Evolutionary conservation across 2,113 vertebrate species (phyloP), one percentile per base, ranked within the genome.

Genomic region (Hippocampus abdominalis): DNA sequence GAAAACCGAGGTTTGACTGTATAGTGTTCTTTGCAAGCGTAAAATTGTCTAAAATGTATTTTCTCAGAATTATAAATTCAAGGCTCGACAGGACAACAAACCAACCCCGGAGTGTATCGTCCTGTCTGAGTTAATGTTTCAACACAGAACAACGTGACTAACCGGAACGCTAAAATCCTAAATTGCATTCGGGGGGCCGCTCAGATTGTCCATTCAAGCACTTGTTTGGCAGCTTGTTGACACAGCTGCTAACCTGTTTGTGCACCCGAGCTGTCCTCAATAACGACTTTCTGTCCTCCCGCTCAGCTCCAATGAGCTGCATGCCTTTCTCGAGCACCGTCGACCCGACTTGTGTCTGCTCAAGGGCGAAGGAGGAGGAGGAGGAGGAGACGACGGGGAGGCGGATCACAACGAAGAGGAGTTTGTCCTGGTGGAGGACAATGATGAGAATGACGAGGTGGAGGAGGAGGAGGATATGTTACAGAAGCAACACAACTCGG

Each of bases 361-460:
- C n/a, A 88, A 92, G 70, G 89, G 18, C 42, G 42, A 10, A n/a
- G n/a, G 32, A 16, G 15, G 4, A 48, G 48, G 86, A 64, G 88
- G 71, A 3, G 86, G 75, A 67, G 88, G 73, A 70, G 87, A 84
- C 15, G 85, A 83, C 3, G 54, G 71, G 23, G 80, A 87, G 49
- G 84, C 42, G 3, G 89, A 87, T 27, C 71, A 57, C 0, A 89
- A 91, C 8, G 89, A 93, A 77, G 92, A 93, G 70, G 93, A 90
- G 75, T 93, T 94, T 78, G 93, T 94, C 70, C 84, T 94, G n/a
- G 82, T 93, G 13, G 88, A 90, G 66, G 89, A 90, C 27, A 71
- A 81, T 4, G 16, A 49, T 4, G 79, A 3, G 10, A 13, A 77
- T 0, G 46, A 48, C 0, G 78, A 36, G 32, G 5, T 76, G 8